These are phyloP conservation scores for Corvus cornix DNA, from an alignment of 2,113 vertebrate species.

Conservation along the genomic window DNA sequence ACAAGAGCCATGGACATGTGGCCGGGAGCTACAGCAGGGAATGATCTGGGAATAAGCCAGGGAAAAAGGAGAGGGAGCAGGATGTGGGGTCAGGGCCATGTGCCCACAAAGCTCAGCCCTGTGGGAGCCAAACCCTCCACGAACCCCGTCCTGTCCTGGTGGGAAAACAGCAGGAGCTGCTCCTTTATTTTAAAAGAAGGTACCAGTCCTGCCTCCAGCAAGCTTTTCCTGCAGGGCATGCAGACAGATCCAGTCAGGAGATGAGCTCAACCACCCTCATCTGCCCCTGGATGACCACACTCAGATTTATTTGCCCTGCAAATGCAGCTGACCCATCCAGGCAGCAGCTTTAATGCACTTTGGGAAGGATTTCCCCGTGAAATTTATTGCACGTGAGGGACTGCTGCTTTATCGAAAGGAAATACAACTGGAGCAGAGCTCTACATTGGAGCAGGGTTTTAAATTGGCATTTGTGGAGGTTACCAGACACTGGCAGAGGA, in stretches of 20 bases:
- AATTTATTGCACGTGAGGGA: background rate
- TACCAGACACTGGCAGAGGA: background rate
- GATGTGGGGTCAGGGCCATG: background rate
- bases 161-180: background rate
- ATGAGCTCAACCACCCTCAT: background rate
- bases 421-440: background rate
- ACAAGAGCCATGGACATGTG: too few relatives aligned
- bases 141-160: accelerated
- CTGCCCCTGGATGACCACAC: accelerated
- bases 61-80: background rate
- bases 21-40: background rate
- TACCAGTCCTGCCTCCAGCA: background rate
- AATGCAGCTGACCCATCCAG: background rate
- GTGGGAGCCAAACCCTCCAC: background rate
- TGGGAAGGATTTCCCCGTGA: background rate
- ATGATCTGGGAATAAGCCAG: background rate
- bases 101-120: background rate
- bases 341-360: background rate
- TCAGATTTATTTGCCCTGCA: background rate
- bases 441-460: background rate
- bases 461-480: background rate
- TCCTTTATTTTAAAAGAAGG: background rate
- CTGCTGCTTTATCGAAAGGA: background rate
- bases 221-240: accelerated
- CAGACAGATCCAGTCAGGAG: background rate